Conservation (phyloP, 92 coral and sea anemone species). For the Anthopleura xanthogrammica region DNA sequence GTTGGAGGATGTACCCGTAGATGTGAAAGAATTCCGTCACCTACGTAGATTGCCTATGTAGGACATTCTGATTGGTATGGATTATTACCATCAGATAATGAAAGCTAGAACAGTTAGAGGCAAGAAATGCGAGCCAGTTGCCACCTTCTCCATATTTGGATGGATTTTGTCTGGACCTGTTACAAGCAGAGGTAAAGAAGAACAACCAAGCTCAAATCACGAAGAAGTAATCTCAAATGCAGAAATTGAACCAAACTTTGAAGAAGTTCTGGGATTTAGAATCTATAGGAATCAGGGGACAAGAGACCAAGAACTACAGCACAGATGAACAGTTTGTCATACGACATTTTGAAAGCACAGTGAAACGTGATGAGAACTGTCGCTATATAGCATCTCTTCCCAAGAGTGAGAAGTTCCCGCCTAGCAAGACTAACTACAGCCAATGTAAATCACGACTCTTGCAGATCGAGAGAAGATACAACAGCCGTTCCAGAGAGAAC, state of each 20-base stretch:
- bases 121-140: slow-evolving; percentile 15
- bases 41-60: background rate
- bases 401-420: slow-evolving; percentile 17
- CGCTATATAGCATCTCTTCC: background rate
- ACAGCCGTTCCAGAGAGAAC: background rate
- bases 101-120: slow-evolving; percentile 6
- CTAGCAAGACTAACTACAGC: slow-evolving; percentile 1
- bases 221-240: slow-evolving; percentile 5
- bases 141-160: slow-evolving; percentile 15
- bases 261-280: slow-evolving; percentile 52
- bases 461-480: slow-evolving; percentile 3
- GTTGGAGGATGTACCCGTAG: slow-evolving; percentile 7
- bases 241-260: background rate
- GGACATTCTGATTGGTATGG: slow-evolving; percentile 20
- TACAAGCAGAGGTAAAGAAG: slow-evolving; percentile 1
- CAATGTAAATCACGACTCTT: slow-evolving; percentile 3
- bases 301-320: slow-evolving; percentile 11
- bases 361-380: background rate
- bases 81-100: slow-evolving; percentile 7
- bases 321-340: slow-evolving; percentile 31
- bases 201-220: slow-evolving; percentile 8
- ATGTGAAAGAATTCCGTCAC: background rate
- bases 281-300: slow-evolving; percentile 43
- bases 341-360: too few relatives aligned
- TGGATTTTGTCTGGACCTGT: slow-evolving; percentile 23